Conservation (phyloP, 2,113 vertebrate species). For the Trematocara nigrifrons region DNA sequence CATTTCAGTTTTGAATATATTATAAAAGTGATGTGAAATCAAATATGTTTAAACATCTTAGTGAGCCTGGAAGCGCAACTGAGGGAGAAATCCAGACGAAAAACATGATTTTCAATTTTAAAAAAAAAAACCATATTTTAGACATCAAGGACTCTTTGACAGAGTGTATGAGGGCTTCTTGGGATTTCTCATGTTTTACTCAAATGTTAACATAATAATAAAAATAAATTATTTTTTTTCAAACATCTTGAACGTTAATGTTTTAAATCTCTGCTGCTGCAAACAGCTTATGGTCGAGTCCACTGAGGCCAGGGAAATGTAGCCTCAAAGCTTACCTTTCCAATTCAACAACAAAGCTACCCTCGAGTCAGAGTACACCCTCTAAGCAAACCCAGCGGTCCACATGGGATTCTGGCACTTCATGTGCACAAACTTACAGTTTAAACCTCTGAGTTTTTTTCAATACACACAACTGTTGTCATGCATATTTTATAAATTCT, state of each 20-base stretch:
- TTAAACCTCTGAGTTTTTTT: background rate
- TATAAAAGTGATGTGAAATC: background rate
- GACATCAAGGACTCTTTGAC: background rate
- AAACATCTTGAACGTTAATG: background rate
- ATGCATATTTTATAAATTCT: background rate
- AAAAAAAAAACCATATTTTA: background rate
- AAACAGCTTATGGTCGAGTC: background rate
- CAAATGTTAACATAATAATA: background rate
- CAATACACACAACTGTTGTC: background rate
- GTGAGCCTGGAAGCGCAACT: background rate
- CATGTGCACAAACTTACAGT: background rate
- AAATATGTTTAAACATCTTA: background rate
- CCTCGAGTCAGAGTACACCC: background rate
- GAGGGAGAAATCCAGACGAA: background rate
- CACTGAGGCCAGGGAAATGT: background rate
- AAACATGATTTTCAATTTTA: background rate
- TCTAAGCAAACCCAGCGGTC: background rate
- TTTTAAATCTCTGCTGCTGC: background rate
- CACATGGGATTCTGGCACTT: background rate
- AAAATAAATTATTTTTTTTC: background rate
- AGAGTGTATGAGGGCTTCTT: background rate
- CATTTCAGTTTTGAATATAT: background rate
- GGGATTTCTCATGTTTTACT: background rate
- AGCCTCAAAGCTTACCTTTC: background rate
- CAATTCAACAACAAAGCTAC: background rate